A percentile compares a stretch with the other conserved stretches of the same genome.
Evolutionary conservation across 2,113 vertebrate genomes (phyloP).

Genomic region (Chloroceryle aenea): DNA sequence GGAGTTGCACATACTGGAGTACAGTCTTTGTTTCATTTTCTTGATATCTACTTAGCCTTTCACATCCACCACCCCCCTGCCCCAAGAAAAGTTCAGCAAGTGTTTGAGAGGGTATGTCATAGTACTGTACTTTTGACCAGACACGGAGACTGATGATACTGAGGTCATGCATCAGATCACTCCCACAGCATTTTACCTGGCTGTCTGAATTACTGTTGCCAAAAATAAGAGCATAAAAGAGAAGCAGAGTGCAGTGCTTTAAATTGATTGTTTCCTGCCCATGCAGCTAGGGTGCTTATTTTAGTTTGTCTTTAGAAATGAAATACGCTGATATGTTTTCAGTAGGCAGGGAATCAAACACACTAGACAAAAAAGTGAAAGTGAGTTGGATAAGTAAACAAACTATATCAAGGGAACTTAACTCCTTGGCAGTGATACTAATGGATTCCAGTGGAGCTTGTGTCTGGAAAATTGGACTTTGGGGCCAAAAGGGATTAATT

Average conservation of each 20-base stretch:
- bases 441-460: constrained; percentile 36
- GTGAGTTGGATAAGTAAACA: constrained; percentile 14
- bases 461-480: constrained; percentile 34
- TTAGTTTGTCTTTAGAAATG: background rate
- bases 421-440: constrained; percentile 16
- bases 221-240: background rate
- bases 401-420: constrained; percentile 24
- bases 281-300: background rate
- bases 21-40: background rate
- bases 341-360: background rate
- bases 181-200: background rate
- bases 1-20: background rate
- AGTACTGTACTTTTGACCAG: background rate
- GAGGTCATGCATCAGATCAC: background rate
- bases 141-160: background rate
- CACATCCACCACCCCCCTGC: background rate
- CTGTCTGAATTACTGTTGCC: background rate
- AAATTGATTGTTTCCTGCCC: background rate
- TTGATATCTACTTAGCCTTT: background rate
- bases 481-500: constrained; percentile 41
- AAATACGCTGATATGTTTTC: background rate
- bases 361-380: constrained; percentile 7
- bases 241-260: background rate
- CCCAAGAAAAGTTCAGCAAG: background rate
- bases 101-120: background rate